Evolutionary conservation across 2,113 vertebrate species (phyloP), one percentile per base, ranked within the genome.

Genomic region (Odontophorus gujanensis): DNA sequence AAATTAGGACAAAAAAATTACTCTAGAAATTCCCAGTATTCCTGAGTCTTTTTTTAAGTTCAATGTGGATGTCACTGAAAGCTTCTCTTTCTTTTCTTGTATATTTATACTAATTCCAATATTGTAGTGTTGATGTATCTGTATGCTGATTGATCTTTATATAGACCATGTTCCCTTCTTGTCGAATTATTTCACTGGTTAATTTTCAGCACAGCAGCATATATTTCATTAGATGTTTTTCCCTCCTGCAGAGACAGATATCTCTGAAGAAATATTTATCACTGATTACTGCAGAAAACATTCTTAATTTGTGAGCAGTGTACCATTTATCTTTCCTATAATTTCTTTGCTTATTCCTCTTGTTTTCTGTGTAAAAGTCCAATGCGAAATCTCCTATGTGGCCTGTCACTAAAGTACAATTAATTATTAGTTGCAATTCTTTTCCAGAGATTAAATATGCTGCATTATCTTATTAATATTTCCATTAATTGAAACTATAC

Each of bases 161-260:
- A 57, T 43, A 26, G 43, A 38, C 2, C 25, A 16, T 58, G 4
- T 67, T 94, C 28, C 77, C 47, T 61, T 57, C 51, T 59, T 36
- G 20, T 0, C 53, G 61, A 94, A 71, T 83, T 86, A 20, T 75
- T 11, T 73, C 48, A 74, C 13, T 79, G 7, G 1, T 87, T 78
- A 63, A 72, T 92, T 91, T 91, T 92, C 71, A 73, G 13, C 57
- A 71, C 40, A 51, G 30, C 43, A 87, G 17, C 74, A 48, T 81
- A 48, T 69, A 81, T 81, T 95, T 81, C 81, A 66, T 65, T 65
- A 72, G 43, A 61, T 42, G 34, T 40, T 92, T 95, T 81, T 68
- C n/a, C 38, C 48, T 81, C n/a, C 71, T 36, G 6, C 74, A 57
- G 61, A 80, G 74, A 72, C 3, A 95, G 76, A 78, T 84, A 81